A percentile compares a stretch with the other conserved stretches of the same genome.
These are phyloP conservation scores for Eugnorisma glareosa DNA, from an alignment of 2,888 invertebrate species.

Conservation along the genomic window DNA sequence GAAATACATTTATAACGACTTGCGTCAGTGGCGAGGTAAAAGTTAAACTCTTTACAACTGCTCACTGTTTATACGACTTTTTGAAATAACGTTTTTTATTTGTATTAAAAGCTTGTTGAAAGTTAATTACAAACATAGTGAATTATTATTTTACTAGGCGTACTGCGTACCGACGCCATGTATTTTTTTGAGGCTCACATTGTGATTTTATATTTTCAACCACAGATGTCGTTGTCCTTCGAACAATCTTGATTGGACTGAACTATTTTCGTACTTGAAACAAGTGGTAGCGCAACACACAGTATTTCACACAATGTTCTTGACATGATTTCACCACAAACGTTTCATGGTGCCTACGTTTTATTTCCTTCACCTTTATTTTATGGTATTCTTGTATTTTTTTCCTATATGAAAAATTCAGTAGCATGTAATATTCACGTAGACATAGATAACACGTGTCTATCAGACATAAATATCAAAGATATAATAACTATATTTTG, in stretches of 20 bases:
- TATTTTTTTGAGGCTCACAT: constrained; percentile 3
- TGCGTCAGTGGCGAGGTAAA: constrained; percentile 71
- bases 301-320: background rate
- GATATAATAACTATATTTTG: constrained; percentile 31
- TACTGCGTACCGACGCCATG: background rate
- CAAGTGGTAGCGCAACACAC: background rate
- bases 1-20: constrained; percentile 63
- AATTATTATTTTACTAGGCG: constrained; percentile 38
- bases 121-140: constrained; percentile 56
- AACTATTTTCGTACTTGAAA: constrained; percentile 2
- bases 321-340: constrained; percentile 4
- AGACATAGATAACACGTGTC: constrained; percentile 33
- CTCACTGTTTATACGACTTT: constrained; percentile 56
- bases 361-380: constrained; percentile 52
- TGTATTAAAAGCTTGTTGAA: constrained; percentile 56
- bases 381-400: constrained; percentile 22
- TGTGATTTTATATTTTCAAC: background rate
- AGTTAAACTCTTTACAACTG: constrained; percentile 65
- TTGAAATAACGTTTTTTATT: constrained; percentile 52
- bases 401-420: constrained; percentile 44
- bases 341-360: constrained; percentile 8
- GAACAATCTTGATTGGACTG: background rate
- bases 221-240: background rate
- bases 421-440: constrained; percentile 50
- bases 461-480: constrained; percentile 30